Conservation (phyloP, 2,888 invertebrate genomes). For the Erynnis tages region DNA sequence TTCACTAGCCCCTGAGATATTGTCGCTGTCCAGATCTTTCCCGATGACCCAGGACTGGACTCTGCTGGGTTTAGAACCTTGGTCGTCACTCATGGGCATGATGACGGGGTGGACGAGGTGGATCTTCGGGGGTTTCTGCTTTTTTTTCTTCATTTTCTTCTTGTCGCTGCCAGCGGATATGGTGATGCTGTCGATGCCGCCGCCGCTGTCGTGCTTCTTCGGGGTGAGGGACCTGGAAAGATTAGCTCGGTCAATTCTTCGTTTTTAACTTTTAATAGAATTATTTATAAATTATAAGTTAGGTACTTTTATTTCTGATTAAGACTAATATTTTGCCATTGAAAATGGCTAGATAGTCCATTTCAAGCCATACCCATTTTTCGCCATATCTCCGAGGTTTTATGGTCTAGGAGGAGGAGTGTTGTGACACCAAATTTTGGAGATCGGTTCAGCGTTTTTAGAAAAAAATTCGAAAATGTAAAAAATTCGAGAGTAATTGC, state of each 20-base stretch:
- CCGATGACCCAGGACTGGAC: slow-evolving; percentile 67
- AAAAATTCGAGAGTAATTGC: too few species aligned
- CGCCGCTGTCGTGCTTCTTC: slow-evolving; percentile 55
- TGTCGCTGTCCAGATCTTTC: neutral
- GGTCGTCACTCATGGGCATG: slow-evolving; percentile 47
- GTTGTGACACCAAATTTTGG: too few species aligned
- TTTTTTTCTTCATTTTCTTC: slow-evolving; percentile 65
- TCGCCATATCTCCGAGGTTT: too few species aligned
- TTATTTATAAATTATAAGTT: too few species aligned
- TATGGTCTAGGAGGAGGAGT: too few species aligned
- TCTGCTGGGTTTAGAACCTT: slow-evolving; percentile 37
- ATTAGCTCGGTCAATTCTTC: neutral
- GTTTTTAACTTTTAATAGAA: too few species aligned
- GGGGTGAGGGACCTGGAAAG: slow-evolving; percentile 50
- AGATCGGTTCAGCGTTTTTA: too few species aligned
- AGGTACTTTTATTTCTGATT: too few species aligned
- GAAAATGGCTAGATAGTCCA: too few species aligned
- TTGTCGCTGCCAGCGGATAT: slow-evolving; percentile 59
- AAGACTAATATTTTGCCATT: too few species aligned
- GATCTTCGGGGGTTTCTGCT: slow-evolving; percentile 64
- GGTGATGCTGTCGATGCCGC: slow-evolving; percentile 67
- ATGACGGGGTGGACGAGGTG: slow-evolving; percentile 63
- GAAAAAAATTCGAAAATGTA: too few species aligned
- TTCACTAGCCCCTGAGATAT: neutral
- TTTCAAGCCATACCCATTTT: too few species aligned